Evolutionary conservation across 2,888 invertebrate species (phyloP), one percentile per base, ranked within the genome.

Genomic region (Erannis defoliaria): DNA sequence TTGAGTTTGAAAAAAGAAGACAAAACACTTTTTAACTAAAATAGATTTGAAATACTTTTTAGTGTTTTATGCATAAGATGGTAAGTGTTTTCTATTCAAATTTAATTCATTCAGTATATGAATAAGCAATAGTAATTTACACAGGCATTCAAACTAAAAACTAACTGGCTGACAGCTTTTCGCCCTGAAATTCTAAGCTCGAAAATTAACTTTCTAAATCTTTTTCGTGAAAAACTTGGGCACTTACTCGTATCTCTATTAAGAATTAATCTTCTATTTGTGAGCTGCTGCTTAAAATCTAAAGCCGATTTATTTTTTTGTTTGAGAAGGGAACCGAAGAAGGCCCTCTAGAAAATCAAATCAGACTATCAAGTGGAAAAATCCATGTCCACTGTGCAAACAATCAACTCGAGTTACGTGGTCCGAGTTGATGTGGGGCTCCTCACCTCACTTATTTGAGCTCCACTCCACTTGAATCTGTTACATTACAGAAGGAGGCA

Each of bases 311-410:
- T 77, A 79, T 77, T 78, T 78, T 23, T 78, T 75, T 82, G 79
- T 84, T 85, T 85, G 78, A 75, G 23, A 23, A 55, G 57, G 75
- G 73, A 80, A 82, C 82, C 81, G 76, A 80, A 84, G 85, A 80
- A 80, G 77, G 73, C 73, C 81, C 84, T 85, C 79, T 80, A 85
- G 86, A 85, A 91, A 93, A 92, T 92, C 89, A 89, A 90, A 93
- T 92, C 92, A 88, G 91, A 93, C 90, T 92, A 93, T 92, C 92
- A 93, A 91, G 90, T 92, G 90, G 91, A 93, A 92, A 93, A 93
- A 91, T 92, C 91, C 85, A 85, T 89, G 91, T 90, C 83, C 86
- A 83, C 78, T 85, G 86, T 80, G 85, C 92, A 93, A 92, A 91
- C 92, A 92, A 92, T 93, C 92, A 90, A 85, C 85, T 90, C 82